Evolutionary conservation across 2,797 vertebrate species (phyloP), one percentile per base, ranked within the genome.

Genomic region (Allenopithecus nigroviridis): DNA sequence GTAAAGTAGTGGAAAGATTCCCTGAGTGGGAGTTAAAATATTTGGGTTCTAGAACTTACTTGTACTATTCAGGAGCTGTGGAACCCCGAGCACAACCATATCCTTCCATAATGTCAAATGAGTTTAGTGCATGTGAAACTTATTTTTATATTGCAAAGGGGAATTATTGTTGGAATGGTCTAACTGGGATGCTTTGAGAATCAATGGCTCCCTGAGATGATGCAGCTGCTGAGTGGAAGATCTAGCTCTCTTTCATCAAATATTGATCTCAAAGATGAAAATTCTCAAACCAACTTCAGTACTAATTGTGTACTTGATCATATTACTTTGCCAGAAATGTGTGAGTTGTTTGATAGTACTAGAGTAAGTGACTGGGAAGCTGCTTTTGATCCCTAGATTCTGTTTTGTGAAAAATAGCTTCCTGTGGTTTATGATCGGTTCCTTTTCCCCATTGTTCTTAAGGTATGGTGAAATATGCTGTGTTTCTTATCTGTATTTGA

Each of bases 401-500:
- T 70, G 41, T 68, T 57, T 24, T 50, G 26, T 84, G 39, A 86
- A 87, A 95, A 88, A 84, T 87, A 43, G 12, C 21, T 95, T 89
- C 2, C 17, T 0, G 7, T 81, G 5, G 78, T 53, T 92, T 72
- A 30, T 70, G 61, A 76, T 79, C 57, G 90, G 2, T 84, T 64
- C 39, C 26, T 28, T 89, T 68, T 59, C n/a, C 22, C 3, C 14
- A 24, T 41, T 16, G 70, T 89, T 91, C 21, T 85, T 86, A 79
- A 90, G 57, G 24, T 84, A 74, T 72, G 17, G 10, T 57, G 41
- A 39, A 22, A 59, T 84, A n/a, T 11, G 43, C 79, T 43, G 7
- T 79, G 14, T 79, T 75, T 85, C 14, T 94, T 91, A 93, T 5
- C 41, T 88, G 24, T 94, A 53, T 89, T 93, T 94, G 46, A 89